Evolutionary conservation across 2,888 invertebrate species (phyloP), one percentile per base, ranked within the genome.

Genomic region (Autographa pulchrina): DNA sequence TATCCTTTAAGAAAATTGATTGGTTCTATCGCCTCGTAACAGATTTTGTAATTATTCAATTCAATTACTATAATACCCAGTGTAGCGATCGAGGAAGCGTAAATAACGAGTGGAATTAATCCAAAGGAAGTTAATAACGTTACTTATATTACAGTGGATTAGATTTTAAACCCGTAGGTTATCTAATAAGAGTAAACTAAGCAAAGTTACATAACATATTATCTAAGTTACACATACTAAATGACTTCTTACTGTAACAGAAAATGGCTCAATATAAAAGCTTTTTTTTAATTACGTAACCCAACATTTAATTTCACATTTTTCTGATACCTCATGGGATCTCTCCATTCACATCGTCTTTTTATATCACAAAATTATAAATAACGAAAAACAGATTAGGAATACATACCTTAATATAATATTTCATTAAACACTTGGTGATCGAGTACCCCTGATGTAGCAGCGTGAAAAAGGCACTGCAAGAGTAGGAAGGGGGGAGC

Each of bases 1-100:
- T 93, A 93, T 93, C 93, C 94, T 93, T 92, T 90, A 91, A 90
- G 91, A 90, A 92, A 94, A 94, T 94, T 94, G 92, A 96, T 95
- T 92, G 93, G 91, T 82, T 90, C 89, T 92, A 92, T 92, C 85
- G 88, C 90, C 83, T 88, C 86, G 81, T 88, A 92, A 92, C 90
- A 90, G 91, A 94, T 94, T 93, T 90, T 86, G 86, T 92, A 90
- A 92, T 90, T 85, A 89, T 87, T 89, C 87, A 87, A 94, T 92
- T 92, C 85, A 90, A 92, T 92, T 92, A 90, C 78, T 83, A 86
- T 86, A 83, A 86, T 85, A 86, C 78, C 71, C 78, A 75, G 77
- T 81, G 79, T 74, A 75, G 81, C 73, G 86, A 80, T 85, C 88
- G 78, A 74, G 85, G 88, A 87, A 89, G 88, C 91, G 88, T 88